phyloP scores from a whole-genome alignment of 2,888 invertebrate species.

The Xestoiulus laeticollis region DNA sequence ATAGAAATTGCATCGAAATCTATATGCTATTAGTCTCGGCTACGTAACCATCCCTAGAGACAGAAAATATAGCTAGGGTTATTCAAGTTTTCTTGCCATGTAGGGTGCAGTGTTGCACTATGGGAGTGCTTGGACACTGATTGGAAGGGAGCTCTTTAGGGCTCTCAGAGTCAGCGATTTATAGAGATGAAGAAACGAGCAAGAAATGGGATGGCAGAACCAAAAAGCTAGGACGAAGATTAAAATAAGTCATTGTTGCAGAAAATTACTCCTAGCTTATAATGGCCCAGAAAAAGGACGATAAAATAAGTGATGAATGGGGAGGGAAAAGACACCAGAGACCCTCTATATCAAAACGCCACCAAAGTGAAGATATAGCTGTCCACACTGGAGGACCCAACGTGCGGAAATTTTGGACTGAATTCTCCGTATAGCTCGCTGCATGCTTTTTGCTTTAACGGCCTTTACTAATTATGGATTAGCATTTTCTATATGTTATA shows the following conservation, averaged over 20 bases:
- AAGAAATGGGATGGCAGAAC: too few relatives aligned
- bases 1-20: slow-evolving; percentile 12
- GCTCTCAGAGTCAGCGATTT: neutral
- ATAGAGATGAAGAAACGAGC: neutral
- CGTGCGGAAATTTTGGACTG: too few relatives aligned
- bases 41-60: neutral
- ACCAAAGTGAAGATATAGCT: neutral
- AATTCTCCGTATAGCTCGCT: too few relatives aligned
- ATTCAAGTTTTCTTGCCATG: neutral
- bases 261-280: neutral
- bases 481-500: too few relatives aligned
- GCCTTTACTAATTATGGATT: too few relatives aligned
- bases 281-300: neutral
- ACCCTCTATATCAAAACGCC: neutral
- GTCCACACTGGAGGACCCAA: neutral
- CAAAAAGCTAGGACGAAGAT: neutral
- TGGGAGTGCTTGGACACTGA: neutral
- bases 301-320: neutral
- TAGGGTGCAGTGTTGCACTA: neutral
- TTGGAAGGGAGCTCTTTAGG: neutral
- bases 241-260: slow-evolving; percentile 20
- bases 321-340: neutral
- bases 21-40: slow-evolving; percentile 12
- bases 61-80: neutral
- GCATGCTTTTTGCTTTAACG: too few relatives aligned